Conservation (phyloP, 30 jellyfish, hydroid and myxozoan genomes). For the Aurelia sp. region DNA sequence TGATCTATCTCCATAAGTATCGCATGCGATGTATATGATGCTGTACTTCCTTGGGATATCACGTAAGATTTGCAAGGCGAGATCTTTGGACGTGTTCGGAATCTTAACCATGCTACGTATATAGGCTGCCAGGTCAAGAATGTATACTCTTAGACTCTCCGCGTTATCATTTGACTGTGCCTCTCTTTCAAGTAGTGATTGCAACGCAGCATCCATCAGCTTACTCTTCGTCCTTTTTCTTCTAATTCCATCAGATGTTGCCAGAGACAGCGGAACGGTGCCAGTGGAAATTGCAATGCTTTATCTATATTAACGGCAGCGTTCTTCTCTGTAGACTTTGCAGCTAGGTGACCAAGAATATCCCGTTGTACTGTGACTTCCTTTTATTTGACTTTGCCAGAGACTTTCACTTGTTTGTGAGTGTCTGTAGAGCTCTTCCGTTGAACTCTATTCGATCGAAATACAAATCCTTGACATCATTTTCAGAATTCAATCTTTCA, state of each 20-base stretch:
- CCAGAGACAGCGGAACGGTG: conserved; percentile 46
- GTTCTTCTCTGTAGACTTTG: conserved; percentile 41
- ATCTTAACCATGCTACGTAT: conserved; percentile 47
- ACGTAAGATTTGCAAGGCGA: conserved; percentile 28
- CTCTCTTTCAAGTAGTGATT: conserved; percentile 25
- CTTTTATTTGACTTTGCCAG: conserved; percentile 37
- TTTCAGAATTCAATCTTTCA: conserved; percentile 24
- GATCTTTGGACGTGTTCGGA: conserved; percentile 38
- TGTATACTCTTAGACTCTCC: conserved; percentile 34
- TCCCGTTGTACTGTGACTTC: conserved; percentile 29
- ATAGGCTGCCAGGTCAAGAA: conserved; percentile 27
- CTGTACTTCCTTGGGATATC: conserved; percentile 40
- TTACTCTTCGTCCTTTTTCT: conserved; percentile 37
- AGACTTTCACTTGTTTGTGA: conserved; percentile 35
- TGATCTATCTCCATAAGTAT: conserved; percentile 32
- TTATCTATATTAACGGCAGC: conserved; percentile 37
- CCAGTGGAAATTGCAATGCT: conserved; percentile 50
- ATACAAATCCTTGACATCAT: conserved; percentile 30
- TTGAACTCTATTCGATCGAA: conserved; percentile 25
- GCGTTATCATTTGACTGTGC: conserved; percentile 28
- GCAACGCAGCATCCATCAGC: conserved; percentile 56
- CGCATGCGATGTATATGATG: conserved; percentile 38
- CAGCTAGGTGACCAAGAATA: conserved; percentile 41
- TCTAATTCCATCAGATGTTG: conserved; percentile 48
- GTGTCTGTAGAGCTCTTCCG: conserved; percentile 44